Conservation (phyloP, 2,113 vertebrate species). For the Noturus placidus region DNA sequence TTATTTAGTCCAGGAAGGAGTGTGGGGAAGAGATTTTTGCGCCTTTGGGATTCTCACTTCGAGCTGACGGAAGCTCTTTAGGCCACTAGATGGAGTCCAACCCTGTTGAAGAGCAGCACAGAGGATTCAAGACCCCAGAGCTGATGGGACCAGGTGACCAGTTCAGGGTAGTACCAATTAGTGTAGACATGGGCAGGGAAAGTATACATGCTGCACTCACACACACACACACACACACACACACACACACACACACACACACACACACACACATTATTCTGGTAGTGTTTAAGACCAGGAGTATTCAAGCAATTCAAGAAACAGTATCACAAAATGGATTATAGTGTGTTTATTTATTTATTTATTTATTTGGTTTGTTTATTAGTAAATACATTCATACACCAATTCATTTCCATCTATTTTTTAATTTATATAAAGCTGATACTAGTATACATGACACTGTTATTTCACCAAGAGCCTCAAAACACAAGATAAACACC, state of each 20-base stretch:
- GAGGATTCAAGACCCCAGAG: constrained; percentile 60
- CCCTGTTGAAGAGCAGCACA: constrained; percentile 68
- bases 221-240: not conserved
- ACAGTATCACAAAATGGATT: not conserved
- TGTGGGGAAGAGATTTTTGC: not conserved
- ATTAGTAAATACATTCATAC: not conserved
- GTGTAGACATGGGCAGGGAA: not conserved
- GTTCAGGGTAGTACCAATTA: not conserved
- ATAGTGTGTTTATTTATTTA: not conserved
- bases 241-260: not conserved
- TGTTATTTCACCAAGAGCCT: not conserved
- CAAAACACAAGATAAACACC: not conserved
- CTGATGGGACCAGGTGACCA: constrained; percentile 48
- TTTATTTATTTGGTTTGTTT: not conserved
- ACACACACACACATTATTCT: not conserved
- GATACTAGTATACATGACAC: not conserved
- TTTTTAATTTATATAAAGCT: not conserved
- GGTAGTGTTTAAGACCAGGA: not conserved
- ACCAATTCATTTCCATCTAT: not conserved
- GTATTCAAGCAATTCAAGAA: not conserved
- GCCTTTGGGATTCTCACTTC: constrained; percentile 13
- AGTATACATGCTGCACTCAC: not conserved
- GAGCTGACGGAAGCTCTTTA: constrained; percentile 58
- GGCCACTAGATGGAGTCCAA: constrained; percentile 81
- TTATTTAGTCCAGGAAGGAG: constrained; percentile 11